phyloP scores from a whole-genome alignment of 2,888 invertebrate species.

The Laothoe populi region DNA sequence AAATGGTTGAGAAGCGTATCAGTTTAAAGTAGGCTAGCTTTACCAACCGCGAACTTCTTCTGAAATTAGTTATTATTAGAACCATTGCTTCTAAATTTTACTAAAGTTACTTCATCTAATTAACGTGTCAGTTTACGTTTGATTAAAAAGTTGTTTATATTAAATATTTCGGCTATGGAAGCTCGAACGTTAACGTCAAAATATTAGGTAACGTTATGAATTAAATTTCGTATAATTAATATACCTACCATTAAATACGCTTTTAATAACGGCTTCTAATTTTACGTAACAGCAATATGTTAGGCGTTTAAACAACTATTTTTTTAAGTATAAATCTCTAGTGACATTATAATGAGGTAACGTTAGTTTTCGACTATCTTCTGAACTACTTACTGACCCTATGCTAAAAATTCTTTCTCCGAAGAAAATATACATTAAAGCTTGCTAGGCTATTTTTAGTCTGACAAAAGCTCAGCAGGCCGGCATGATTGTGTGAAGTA shows the following conservation, averaged over 20 bases:
- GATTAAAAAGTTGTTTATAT: slow-evolving; percentile 24
- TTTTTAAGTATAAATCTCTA: no score
- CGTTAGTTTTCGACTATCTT: no score
- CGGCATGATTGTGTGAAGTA: no score
- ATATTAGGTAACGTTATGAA: slow-evolving; percentile 19
- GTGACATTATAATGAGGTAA: no score
- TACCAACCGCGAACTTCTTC: not conserved
- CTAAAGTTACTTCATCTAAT: slow-evolving; percentile 9
- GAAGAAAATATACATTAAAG: no score
- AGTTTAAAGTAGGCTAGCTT: no score
- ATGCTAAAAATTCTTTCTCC: no score
- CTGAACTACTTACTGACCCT: no score
- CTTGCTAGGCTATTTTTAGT: no score
- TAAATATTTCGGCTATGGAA: not conserved
- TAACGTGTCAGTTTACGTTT: slow-evolving; percentile 23
- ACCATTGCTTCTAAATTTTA: not conserved
- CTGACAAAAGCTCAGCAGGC: no score
- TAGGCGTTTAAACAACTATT: not conserved
- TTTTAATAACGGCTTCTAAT: slow-evolving; percentile 10
- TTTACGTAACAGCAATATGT: slow-evolving; percentile 23
- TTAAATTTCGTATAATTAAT: slow-evolving; percentile 16
- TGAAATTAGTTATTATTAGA: not conserved
- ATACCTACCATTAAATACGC: slow-evolving; percentile 13
- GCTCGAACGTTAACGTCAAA: slow-evolving; percentile 12
- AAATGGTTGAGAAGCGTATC: no score